Evolutionary conservation across 2,888 invertebrate genomes (phyloP), one percentile per base, ranked within the genome.

Genomic region (Flabesymbios commensalis): DNA sequence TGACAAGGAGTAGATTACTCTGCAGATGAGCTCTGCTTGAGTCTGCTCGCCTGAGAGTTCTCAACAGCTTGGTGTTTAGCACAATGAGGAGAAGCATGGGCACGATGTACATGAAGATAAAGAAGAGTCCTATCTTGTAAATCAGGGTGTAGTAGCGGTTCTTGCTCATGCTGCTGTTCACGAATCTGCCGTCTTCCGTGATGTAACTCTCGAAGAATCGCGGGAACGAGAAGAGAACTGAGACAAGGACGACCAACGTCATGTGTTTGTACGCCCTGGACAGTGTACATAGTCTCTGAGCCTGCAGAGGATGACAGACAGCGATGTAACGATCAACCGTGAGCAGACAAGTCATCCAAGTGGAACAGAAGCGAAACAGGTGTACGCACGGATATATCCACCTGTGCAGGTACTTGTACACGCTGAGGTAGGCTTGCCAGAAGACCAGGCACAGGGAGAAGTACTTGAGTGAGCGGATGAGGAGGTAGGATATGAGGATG

Each of bases 321-420:
- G 68, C 71, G 14, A 70, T 63, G 49, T 49, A 70, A 3, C 71
- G 48, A 33, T 71, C 71, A 17, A 65, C 29, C 17, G 71, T 71
- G 49, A 71, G 52, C 31, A 70, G 41, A 10, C 64, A 64, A 14
- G 67, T 68, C 33, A 71, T 51, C 71, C 71, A 71, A 0, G 61
- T 64, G 55, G 61, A 60, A 10, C 54, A 28, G 32, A 68, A 39
- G 17, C 64, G 59, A 10, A 65, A 53, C 39, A 62, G 45, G 59
- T 68, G 68, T 1, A 61, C 49, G 3, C 43, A 24, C 3, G 70
- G 68, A 36, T 57, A 69, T 19, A 66, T 32, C 31, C 52, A 54
- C n/a, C 43, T 41, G 54, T 63, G 65, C 14, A 64, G 39, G 28
- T 56, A 48, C 14, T 54, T 31, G 43, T 54, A 58, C 1, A 49